These are phyloP conservation scores for Hecatera dysodea DNA, from an alignment of 2,888 invertebrate species.

Conservation along the genomic window DNA sequence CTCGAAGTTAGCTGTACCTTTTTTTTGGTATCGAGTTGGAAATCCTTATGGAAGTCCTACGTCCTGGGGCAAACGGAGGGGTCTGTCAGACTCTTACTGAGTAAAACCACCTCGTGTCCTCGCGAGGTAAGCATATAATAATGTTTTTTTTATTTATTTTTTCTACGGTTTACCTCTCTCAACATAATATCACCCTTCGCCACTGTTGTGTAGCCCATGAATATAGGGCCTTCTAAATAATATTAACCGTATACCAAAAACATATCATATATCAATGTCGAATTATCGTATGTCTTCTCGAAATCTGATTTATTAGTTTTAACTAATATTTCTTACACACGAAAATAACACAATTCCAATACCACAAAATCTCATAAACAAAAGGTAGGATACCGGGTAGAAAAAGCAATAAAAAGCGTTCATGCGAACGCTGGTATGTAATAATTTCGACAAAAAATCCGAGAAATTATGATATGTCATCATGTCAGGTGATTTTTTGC, in stretches of 20 bases:
- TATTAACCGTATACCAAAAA: conserved; percentile 14
- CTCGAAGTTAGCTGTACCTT: no score
- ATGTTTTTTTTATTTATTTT: background rate
- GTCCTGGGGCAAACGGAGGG: no score
- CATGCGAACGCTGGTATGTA: conserved; percentile 35
- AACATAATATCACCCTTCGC: no score
- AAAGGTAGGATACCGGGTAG: conserved; percentile 15
- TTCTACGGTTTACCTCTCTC: no score
- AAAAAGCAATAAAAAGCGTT: conserved; percentile 52
- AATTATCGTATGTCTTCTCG: conserved; percentile 15
- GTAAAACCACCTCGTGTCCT: no score
- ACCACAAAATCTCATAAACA: conserved; percentile 30
- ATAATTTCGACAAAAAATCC: conserved; percentile 11
- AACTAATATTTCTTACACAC: conserved; percentile 41
- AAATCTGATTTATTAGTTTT: conserved; percentile 42
- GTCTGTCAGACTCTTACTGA: no score
- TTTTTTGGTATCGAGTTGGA: no score
- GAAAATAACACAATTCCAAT: conserved; percentile 50
- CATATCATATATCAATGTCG: conserved; percentile 33
- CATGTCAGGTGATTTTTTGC: conserved; percentile 11
- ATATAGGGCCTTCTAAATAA: background rate
- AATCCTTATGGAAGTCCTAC: no score
- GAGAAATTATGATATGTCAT: conserved; percentile 19
- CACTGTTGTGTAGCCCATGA: background rate
- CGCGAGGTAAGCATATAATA: no score